Evolutionary conservation across 2,113 vertebrate species (phyloP).

Genomic region (Prunella himalayana): DNA sequence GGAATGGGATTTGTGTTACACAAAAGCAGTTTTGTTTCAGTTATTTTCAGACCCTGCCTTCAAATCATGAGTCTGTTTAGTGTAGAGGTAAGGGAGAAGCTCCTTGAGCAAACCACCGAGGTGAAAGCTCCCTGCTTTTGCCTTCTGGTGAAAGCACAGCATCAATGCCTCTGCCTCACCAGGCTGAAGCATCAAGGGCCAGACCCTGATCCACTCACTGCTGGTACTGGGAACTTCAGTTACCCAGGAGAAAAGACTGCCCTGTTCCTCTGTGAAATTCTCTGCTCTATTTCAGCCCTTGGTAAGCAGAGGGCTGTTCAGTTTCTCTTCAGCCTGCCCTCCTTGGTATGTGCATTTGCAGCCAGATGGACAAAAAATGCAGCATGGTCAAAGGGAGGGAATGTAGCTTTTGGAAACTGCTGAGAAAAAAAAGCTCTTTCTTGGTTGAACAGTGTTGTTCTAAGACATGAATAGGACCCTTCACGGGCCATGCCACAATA

Average conservation of each 20-base stretch:
- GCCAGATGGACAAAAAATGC: constrained; percentile 5
- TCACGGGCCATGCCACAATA: not conserved
- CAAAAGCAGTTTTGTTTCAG: constrained; percentile 28
- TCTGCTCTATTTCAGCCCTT: not conserved
- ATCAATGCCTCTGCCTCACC: not conserved
- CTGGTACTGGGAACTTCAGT: not conserved
- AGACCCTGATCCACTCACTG: not conserved
- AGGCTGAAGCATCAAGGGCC: not conserved
- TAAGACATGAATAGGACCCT: not conserved
- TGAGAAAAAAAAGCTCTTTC: not conserved
- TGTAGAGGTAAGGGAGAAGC: not conserved
- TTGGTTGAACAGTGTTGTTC: not conserved
- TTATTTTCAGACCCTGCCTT: not conserved
- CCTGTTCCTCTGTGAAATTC: not conserved
- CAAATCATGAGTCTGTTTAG: not conserved
- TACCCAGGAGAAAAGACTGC: not conserved
- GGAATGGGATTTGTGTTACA: not conserved
- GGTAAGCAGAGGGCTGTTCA: not conserved
- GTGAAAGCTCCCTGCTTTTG: not conserved
- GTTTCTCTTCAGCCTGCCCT: not conserved
- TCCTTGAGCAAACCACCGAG: not conserved
- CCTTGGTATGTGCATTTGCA: constrained; percentile 6
- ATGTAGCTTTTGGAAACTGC: constrained; percentile 5
- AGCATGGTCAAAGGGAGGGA: not conserved
- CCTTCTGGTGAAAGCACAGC: not conserved